phyloP scores from a whole-genome alignment of 2,113 vertebrate species.

The Anas platyrhynchos region DNA sequence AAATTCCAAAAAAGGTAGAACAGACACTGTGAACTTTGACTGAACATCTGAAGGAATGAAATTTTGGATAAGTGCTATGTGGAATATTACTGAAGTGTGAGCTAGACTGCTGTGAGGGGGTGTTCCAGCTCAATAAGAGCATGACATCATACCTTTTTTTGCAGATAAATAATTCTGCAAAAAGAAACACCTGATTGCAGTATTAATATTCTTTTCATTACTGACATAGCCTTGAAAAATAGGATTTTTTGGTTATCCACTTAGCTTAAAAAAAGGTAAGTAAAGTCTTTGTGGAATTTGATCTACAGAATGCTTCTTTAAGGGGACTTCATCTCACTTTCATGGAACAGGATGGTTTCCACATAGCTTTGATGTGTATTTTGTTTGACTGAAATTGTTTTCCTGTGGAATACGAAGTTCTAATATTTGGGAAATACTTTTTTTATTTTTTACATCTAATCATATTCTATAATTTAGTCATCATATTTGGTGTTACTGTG shows the following conservation, averaged over 20 bases:
- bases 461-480: background rate
- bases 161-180: background rate
- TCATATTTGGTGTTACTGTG: constrained; percentile 18
- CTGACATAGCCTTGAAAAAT: background rate
- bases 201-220: background rate
- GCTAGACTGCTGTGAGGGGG: background rate
- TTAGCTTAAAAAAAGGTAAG: background rate
- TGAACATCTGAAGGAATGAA: background rate
- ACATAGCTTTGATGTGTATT: background rate
- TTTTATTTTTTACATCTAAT: background rate
- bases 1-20: background rate
- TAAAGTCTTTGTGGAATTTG: background rate
- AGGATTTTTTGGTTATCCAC: background rate
- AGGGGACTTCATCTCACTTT: background rate
- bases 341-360: background rate
- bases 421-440: background rate
- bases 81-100: background rate
- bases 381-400: background rate
- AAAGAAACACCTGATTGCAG: background rate
- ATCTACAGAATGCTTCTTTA: background rate
- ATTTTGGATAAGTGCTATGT: background rate
- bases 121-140: background rate
- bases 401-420: background rate
- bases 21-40: background rate
- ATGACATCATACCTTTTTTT: background rate